Conservation (phyloP, 53 echinoderm and acorn worm genomes). For the Echinarachnius parma region DNA sequence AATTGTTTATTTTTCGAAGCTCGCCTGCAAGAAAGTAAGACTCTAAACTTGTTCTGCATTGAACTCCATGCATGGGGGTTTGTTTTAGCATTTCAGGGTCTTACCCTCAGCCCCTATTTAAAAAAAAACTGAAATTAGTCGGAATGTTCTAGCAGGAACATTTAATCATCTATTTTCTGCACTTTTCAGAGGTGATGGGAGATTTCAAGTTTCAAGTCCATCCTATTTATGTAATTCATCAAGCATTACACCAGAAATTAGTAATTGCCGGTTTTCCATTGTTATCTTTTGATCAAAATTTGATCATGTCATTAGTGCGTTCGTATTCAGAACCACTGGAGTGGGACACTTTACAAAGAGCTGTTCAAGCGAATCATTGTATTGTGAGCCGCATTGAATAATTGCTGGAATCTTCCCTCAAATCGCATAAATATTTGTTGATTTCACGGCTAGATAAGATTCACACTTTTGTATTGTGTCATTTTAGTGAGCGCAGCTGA, state of each 20-base stretch:
- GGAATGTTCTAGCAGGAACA: no score
- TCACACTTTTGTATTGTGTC: constrained; percentile 11
- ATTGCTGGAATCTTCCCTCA: constrained; percentile 28
- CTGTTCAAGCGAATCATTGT: background rate
- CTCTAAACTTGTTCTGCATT: no score
- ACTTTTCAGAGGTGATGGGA: constrained; percentile 14
- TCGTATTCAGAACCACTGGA: constrained; percentile 16
- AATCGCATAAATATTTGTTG: constrained; percentile 39
- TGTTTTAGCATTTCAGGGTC: no score
- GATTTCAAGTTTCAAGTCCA: constrained; percentile 12
- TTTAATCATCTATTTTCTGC: no score
- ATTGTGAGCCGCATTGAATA: background rate
- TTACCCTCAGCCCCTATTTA: no score
- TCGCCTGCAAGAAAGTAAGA: no score
- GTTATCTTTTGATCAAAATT: constrained; percentile 36
- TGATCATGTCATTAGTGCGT: constrained; percentile 16
- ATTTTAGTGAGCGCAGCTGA: no score
- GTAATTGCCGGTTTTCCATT: constrained; percentile 18
- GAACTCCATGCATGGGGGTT: no score
- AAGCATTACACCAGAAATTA: constrained; percentile 15
- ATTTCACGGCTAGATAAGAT: constrained; percentile 29
- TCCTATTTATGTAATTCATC: background rate
- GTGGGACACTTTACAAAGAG: background rate
- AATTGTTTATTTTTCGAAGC: no score
- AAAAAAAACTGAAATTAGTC: no score